phyloP scores from a whole-genome alignment of 2,888 invertebrate genomes.

The Amblyteles armatorius region DNA sequence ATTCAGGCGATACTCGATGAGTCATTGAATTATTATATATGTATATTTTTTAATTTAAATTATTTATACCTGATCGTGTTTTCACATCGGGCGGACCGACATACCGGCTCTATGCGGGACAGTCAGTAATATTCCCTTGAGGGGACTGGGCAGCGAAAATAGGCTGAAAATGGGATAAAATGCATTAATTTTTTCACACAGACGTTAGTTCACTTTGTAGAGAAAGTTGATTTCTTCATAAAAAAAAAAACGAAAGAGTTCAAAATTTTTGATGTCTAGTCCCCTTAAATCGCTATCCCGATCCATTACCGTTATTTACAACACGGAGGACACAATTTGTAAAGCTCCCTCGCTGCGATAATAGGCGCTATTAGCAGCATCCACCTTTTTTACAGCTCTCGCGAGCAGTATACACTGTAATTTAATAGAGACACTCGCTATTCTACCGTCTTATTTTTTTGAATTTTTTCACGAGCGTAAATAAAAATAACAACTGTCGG shows the following conservation, averaged over 20 bases:
- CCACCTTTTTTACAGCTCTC: constrained; percentile 48
- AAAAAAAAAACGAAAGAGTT: too few species aligned
- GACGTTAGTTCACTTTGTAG: too few species aligned
- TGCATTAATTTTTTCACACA: too few species aligned
- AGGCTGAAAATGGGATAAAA: too few species aligned
- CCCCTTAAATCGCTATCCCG: constrained; percentile 42
- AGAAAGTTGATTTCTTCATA: too few species aligned
- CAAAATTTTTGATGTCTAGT: too few species aligned
- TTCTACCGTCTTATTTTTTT: constrained; percentile 34
- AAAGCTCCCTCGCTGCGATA: constrained; percentile 42
- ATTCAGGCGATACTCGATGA: background rate
- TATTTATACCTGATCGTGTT: background rate
- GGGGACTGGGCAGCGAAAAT: too few species aligned
- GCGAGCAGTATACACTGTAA: constrained; percentile 33
- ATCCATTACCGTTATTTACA: constrained; percentile 37
- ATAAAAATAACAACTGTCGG: constrained; percentile 58
- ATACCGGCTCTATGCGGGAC: background rate
- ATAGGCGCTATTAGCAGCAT: constrained; percentile 60
- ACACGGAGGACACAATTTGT: constrained; percentile 24
- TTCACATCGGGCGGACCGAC: background rate
- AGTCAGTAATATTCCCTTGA: background rate
- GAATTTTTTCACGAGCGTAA: constrained; percentile 43
- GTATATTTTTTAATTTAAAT: background rate
- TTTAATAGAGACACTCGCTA: constrained; percentile 62
- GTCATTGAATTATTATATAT: background rate